These are phyloP conservation scores for Cranoglanis bouderius DNA, from an alignment of 2,113 vertebrate genomes.

Conservation along the genomic window DNA sequence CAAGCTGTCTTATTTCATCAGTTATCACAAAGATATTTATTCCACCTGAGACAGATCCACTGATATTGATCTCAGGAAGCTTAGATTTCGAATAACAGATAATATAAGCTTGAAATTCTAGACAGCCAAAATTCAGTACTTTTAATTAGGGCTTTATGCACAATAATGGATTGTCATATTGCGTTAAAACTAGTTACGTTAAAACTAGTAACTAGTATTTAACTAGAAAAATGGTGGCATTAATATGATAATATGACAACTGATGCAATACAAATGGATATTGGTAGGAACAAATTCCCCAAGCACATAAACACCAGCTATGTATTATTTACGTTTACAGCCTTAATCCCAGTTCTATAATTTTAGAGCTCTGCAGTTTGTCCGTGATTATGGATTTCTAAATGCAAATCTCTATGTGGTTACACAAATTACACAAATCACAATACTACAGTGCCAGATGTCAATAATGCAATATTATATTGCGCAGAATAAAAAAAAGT, in stretches of 20 bases:
- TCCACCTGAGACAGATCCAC: not conserved
- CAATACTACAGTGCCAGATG: not conserved
- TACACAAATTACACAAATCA: not conserved
- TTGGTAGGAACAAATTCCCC: not conserved
- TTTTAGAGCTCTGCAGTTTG: not conserved
- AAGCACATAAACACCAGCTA: not conserved
- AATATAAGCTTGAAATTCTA: not conserved
- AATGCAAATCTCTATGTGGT: not conserved
- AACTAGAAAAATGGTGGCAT: not conserved
- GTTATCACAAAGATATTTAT: not conserved
- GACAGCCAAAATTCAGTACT: not conserved
- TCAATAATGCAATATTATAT: not conserved
- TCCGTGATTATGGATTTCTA: not conserved
- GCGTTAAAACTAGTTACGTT: not conserved
- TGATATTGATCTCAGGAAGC: not conserved
- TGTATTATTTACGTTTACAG: not conserved
- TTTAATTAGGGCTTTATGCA: not conserved
- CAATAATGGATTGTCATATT: not conserved
- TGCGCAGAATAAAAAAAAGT: not conserved
- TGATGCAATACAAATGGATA: not conserved
- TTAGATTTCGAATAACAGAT: too few relatives aligned
- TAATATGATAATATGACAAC: not conserved
- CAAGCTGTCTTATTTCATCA: not conserved
- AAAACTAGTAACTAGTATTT: not conserved
- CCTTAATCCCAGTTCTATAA: too few relatives aligned